Evolutionary conservation across 2,113 vertebrate species (phyloP), one percentile per base, ranked within the genome.

Genomic region (Cheilinus undulatus): DNA sequence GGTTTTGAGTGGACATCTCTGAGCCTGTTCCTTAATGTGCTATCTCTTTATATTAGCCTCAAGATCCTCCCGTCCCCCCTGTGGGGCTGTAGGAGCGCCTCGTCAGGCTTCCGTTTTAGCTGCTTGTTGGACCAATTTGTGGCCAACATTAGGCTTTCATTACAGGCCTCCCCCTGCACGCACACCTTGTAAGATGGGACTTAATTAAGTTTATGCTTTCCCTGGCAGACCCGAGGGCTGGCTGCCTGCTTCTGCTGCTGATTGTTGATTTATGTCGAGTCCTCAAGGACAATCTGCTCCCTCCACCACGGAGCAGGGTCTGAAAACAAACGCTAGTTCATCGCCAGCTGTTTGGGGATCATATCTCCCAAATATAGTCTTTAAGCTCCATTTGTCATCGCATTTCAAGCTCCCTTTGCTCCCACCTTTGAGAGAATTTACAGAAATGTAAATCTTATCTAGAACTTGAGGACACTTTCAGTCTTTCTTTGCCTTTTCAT

Each of bases 171-270:
- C 78, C 65, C 65, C 57, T 66, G 81, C 79, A 76, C 11, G 49
- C 77, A 83, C 88, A 90, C 87, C 87, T 86, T 84, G 83, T 89
- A 87, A 85, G 86, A 86, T 79, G 71, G 83, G 76, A 84, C 74
- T 88, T 88, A 85, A 90, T 90, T 89, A 90, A 87, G 88, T 89
- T 87, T 80, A 86, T 89, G 88, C 84, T 85, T 89, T 90, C 49
- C 53, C 71, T 90, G 88, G 87, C 87, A 87, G 83, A 85, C 79
- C 82, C 62, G 28, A 46, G 64, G 79, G 78, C 72, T 46, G 64
- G 61, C 81, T 69, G 78, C 76, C 73, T 71, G 73, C 84, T 87
- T 64, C 69, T 85, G 79, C 74, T 76, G 84, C 85, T 43, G 80
- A 79, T 80, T 83, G 78, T 87, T 89, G 88, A 92, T 91, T 90